These are phyloP conservation scores for Agriopis aurantiaria DNA, from an alignment of 2,888 invertebrate species.

Conservation along the genomic window DNA sequence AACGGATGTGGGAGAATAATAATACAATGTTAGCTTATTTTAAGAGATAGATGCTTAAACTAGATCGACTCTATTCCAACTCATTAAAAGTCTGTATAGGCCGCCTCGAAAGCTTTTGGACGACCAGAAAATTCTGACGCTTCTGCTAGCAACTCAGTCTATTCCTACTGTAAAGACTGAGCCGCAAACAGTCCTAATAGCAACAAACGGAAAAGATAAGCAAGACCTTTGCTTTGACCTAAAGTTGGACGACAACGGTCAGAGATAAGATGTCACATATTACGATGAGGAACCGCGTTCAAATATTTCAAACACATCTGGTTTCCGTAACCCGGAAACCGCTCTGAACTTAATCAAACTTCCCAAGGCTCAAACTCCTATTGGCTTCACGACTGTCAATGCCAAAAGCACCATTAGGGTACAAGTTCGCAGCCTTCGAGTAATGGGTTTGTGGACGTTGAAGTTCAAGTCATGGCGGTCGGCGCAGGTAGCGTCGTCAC, in stretches of 20 bases:
- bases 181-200: background rate
- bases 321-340: constrained; percentile 14
- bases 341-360: constrained; percentile 29
- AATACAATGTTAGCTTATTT: too few species aligned
- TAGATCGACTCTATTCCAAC: background rate
- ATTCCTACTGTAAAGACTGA: background rate
- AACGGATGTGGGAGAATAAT: background rate
- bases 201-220: too few species aligned
- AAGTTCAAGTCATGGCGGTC: constrained; percentile 43
- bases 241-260: background rate
- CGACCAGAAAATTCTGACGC: background rate
- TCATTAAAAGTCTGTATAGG: background rate
- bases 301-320: background rate
- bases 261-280: too few species aligned
- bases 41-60: background rate
- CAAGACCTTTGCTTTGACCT: too few species aligned
- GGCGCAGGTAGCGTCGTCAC: constrained; percentile 39
- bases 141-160: background rate
- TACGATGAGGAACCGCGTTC: background rate
- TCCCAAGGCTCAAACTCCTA: constrained; percentile 5
- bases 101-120: background rate
- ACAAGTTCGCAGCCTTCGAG: constrained; percentile 67
- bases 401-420: constrained; percentile 55
- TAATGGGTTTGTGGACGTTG: constrained; percentile 40
- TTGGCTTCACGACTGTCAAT: constrained; percentile 45